Evolutionary conservation across 2,113 vertebrate species (phyloP).

Genomic region (Dolichotis patagonum): DNA sequence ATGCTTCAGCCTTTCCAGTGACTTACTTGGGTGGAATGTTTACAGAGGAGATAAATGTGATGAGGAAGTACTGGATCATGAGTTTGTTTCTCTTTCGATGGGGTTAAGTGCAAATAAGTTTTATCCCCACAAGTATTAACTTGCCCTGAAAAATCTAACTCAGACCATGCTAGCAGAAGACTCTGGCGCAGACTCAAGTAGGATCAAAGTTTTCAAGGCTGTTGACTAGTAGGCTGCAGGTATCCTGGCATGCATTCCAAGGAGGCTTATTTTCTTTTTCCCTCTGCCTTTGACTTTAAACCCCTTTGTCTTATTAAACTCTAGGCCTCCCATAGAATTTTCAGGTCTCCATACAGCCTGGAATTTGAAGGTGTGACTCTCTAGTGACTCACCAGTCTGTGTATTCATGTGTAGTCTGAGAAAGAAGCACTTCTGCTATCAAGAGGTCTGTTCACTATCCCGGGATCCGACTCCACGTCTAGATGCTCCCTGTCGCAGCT

Average conservation of each 20-base stretch:
- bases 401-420: neutral
- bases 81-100: constrained; percentile 9
- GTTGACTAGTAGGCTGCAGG: neutral
- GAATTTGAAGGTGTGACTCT: neutral
- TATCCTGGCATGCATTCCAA: neutral
- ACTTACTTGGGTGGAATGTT: neutral
- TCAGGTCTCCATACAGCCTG: neutral
- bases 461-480: neutral
- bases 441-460: neutral
- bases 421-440: neutral
- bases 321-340: neutral
- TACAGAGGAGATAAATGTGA: neutral
- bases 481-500: neutral
- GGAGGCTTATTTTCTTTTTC: neutral
- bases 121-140: too few species aligned
- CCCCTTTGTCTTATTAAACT: neutral
- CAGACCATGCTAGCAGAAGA: neutral
- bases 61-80: neutral
- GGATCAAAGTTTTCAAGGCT: neutral
- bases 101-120: neutral
- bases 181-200: neutral
- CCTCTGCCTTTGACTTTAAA: neutral
- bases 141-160: neutral
- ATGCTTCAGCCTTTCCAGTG: neutral
- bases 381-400: neutral